A percentile compares a stretch with the other conserved stretches of the same genome.
These are phyloP conservation scores for Anhinga anhinga DNA, from an alignment of 2,113 vertebrate species.

Conservation along the genomic window DNA sequence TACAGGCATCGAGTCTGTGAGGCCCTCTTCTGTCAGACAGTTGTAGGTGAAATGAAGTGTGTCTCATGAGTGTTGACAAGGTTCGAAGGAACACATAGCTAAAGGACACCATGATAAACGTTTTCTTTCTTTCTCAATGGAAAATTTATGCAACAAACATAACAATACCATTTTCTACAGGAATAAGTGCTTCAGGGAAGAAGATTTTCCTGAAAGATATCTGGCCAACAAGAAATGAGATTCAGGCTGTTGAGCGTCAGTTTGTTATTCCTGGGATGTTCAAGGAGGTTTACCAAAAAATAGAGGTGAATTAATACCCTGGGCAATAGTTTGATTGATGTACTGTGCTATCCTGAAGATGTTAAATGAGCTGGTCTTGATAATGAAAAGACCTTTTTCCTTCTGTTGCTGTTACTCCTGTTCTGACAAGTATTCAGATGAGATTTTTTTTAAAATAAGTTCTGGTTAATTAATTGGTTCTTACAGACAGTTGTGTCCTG, in stretches of 20 bases:
- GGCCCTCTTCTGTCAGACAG: not conserved
- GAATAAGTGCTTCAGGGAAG: slow-evolving; percentile 79
- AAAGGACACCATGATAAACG: not conserved
- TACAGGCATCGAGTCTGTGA: not conserved
- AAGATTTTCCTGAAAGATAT: slow-evolving; percentile 90
- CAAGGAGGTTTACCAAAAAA: slow-evolving; percentile 95
- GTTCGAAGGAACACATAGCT: not conserved
- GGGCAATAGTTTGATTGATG: not conserved
- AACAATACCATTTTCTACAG: slow-evolving; percentile 58
- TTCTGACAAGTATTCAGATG: not conserved
- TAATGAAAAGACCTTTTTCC: not conserved
- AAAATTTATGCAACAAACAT: not conserved
- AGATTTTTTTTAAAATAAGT: not conserved
- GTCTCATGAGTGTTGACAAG: not conserved
- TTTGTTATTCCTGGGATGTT: slow-evolving; percentile 97
- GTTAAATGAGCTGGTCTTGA: not conserved
- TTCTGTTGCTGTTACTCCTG: not conserved
- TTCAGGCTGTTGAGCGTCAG: slow-evolving; percentile 86
- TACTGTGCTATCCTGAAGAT: not conserved
- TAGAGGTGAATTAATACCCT: slow-evolving; percentile 80
- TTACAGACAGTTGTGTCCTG: not conserved
- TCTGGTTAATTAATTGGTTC: not conserved
- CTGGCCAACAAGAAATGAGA: slow-evolving; percentile 94
- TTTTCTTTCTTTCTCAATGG: not conserved
- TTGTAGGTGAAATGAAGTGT: not conserved